Conservation (phyloP, 2,113 vertebrate genomes). For the Thalassarche chlororhynchos region DNA sequence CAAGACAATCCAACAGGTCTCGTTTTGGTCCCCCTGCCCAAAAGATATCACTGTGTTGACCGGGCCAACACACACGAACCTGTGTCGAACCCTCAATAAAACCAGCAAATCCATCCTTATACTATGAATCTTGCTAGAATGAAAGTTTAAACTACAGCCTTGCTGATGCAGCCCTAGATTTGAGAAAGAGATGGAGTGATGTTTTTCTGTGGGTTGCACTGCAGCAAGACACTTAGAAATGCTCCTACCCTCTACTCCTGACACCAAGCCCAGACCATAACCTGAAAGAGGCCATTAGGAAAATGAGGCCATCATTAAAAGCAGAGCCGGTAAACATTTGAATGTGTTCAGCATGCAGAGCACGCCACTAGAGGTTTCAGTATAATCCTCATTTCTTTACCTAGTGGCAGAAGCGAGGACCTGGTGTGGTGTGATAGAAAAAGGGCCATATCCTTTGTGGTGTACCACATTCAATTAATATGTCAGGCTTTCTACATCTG, state of each 20-base stretch:
- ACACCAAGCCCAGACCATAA: neutral
- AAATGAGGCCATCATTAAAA: neutral
- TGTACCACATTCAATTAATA: constrained; percentile 67
- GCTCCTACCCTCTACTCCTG: neutral
- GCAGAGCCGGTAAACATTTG: neutral
- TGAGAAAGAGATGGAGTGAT: neutral
- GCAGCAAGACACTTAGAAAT: neutral
- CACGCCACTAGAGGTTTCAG: neutral
- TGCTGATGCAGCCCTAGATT: neutral
- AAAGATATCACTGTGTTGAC: neutral
- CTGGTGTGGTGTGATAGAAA: constrained; percentile 59
- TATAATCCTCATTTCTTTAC: neutral
- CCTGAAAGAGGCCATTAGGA: neutral
- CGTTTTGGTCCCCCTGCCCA: neutral
- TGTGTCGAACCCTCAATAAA: neutral
- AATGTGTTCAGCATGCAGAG: neutral
- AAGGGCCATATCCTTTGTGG: constrained; percentile 70
- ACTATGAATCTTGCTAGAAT: neutral
- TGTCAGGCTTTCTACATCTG: constrained; percentile 20
- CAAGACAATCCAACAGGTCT: neutral
- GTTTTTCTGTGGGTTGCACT: neutral
- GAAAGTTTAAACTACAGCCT: neutral
- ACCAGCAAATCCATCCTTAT: neutral
- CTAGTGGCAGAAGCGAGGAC: constrained; percentile 1
- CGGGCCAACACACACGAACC: neutral